phyloP scores from a whole-genome alignment of 2,888 invertebrate genomes.

The Plutella xylostella region DNA sequence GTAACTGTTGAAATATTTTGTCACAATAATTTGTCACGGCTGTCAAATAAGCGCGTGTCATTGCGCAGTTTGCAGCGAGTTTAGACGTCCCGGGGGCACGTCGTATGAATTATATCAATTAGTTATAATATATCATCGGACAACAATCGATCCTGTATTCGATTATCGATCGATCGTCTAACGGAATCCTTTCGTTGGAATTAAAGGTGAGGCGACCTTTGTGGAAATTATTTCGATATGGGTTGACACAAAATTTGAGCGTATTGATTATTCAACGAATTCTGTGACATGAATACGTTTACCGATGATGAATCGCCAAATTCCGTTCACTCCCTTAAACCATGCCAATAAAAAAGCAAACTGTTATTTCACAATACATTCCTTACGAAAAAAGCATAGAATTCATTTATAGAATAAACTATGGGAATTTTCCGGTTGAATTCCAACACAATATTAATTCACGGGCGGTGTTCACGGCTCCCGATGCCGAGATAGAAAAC shows the following conservation, averaged over 20 bases:
- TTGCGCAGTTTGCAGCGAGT: constrained; percentile 35
- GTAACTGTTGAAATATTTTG: constrained; percentile 70
- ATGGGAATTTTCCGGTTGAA: too few relatives aligned
- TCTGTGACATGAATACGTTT: too few relatives aligned
- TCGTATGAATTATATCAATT: constrained; percentile 60
- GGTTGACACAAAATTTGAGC: too few relatives aligned
- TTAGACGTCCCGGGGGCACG: constrained; percentile 37
- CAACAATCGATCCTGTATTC: constrained; percentile 29
- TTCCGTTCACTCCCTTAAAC: too few relatives aligned
- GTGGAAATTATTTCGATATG: not conserved
- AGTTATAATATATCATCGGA: constrained; percentile 49
- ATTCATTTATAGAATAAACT: too few relatives aligned
- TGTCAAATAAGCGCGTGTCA: constrained; percentile 57
- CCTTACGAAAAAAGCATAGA: too few relatives aligned
- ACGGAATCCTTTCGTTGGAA: constrained; percentile 46
- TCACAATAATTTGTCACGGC: constrained; percentile 67
- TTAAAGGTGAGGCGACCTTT: constrained; percentile 37
- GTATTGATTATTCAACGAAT: too few relatives aligned
- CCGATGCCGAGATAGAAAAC: not conserved
- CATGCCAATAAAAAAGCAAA: too few relatives aligned
- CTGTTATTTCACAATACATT: too few relatives aligned
- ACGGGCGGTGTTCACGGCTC: too few relatives aligned
- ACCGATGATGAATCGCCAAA: too few relatives aligned
- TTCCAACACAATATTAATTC: too few relatives aligned
- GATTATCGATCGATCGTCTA: constrained; percentile 53